A percentile compares a stretch with the other conserved stretches of the same genome.
Evolutionary conservation across 2,888 invertebrate species (phyloP).

Genomic region (Synergus umbraculus): DNA sequence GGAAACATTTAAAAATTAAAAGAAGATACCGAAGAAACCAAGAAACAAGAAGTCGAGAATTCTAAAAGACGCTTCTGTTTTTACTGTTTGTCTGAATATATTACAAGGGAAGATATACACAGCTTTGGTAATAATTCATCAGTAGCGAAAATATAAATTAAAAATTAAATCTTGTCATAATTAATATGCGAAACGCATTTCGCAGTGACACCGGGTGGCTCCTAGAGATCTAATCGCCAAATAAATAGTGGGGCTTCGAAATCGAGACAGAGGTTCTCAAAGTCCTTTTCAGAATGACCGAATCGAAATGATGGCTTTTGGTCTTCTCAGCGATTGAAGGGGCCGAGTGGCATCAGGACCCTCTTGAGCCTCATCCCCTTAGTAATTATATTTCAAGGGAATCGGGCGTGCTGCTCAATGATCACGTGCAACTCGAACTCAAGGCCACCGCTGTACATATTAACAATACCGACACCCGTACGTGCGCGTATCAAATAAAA

Average conservation of each 20-base stretch:
- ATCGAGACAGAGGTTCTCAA: conserved; percentile 26
- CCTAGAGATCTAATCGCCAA: conserved; percentile 50
- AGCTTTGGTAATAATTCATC: conserved; percentile 28
- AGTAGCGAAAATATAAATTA: conserved; percentile 36
- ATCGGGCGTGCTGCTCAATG: conserved; percentile 17
- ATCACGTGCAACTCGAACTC: conserved; percentile 29
- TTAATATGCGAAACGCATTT: conserved; percentile 40
- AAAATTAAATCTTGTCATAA: conserved; percentile 33
- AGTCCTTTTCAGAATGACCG: not conserved
- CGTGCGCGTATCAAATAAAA: conserved; percentile 12
- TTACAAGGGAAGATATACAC: not conserved
- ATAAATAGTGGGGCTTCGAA: conserved; percentile 33
- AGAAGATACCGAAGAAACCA: not conserved
- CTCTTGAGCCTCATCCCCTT: not conserved
- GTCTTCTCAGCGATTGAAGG: conserved; percentile 6
- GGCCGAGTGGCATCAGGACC: not conserved
- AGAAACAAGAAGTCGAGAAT: not conserved
- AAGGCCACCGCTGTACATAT: conserved; percentile 30
- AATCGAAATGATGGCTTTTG: not conserved
- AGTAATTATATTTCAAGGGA: conserved; percentile 40
- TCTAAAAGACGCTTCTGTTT: not conserved
- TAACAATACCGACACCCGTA: conserved; percentile 37
- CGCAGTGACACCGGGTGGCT: conserved; percentile 49
- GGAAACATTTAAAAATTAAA: not conserved
- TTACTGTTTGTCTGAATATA: not conserved